Conservation (phyloP, 2,113 vertebrate species). For the Phoenicopterus ruber region DNA sequence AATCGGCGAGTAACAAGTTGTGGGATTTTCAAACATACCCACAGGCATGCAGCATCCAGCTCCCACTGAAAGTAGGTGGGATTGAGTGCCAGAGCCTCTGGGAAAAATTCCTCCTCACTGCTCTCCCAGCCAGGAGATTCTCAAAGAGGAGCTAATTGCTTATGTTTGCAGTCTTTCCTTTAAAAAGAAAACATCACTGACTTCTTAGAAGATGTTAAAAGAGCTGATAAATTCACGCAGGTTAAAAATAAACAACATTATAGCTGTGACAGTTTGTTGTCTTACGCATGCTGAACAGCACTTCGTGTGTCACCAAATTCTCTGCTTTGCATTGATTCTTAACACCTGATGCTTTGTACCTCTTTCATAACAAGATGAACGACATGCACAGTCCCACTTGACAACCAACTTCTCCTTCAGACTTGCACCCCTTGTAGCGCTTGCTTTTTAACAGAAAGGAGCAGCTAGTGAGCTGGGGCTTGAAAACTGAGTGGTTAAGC, state of each 20-base stretch:
- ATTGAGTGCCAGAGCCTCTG: neutral
- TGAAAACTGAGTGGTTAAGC: neutral
- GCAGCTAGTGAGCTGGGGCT: neutral
- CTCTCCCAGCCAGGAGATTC: neutral
- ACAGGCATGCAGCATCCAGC: neutral
- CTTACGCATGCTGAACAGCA: neutral
- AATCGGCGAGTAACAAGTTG: neutral
- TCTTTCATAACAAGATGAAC: neutral
- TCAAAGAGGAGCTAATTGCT: neutral
- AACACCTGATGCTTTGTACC: neutral
- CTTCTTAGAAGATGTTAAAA: neutral
- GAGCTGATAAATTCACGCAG: neutral
- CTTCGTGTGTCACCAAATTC: neutral
- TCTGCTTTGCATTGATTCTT: neutral
- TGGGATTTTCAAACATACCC: neutral
- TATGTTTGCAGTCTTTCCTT: neutral
- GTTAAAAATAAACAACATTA: neutral
- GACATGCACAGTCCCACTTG: accelerated
- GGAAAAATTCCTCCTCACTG: neutral
- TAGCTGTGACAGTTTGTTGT: neutral
- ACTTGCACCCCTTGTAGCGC: neutral
- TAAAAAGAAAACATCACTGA: neutral
- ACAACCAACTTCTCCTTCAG: neutral
- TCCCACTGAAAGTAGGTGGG: neutral
- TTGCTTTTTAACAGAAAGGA: neutral